Evolutionary conservation across 2,888 invertebrate species (phyloP), one percentile per base, ranked within the genome.

Genomic region (Oxystoma pomonae): DNA sequence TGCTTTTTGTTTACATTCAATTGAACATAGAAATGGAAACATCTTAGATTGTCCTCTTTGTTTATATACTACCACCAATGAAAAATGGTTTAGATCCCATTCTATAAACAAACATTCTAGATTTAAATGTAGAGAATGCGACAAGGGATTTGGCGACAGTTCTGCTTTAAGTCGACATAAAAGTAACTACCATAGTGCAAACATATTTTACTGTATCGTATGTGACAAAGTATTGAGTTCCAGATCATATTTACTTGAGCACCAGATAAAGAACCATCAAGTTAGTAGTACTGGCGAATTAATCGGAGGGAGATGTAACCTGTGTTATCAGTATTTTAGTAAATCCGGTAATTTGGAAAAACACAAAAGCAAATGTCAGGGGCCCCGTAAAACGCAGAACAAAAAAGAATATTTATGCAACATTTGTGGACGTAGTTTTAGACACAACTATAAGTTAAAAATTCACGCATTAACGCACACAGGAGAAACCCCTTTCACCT

Each of bases 191-290:
- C 35, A 35, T 35, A 35, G 35, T 3, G 35, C 12, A 55, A 82
- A 81, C 55, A 83, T 83, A 60, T 78, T 84, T 57, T 78, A 79
- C 7, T 84, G 84, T 65, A 80, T 83, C 64, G 81, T 83, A 20
- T 84, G 84, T 67, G 81, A 81, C 60, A 83, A 83, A 61, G 80
- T 79, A 18, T 84, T 83, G 61, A 82, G 83, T n/a, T 78, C 77
- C 62, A 76, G 78, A 1, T 82, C 84, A 35, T 74, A 65, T 1
- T 64, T 78, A 1, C 65, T 71, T 5, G 71, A 71, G 2, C 78
- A 78, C 64, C 78, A 77, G 62, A 67, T 76, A 7, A 70, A 76
- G 22, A 74, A 73, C 20, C 78, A 77, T 58, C 67, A 72, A 1
- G 81, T 77, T 9, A 76, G 78, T 1, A 79, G 79, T 16, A 76